These are phyloP conservation scores for Cyprinodon diabolis DNA, from an alignment of 2,797 vertebrate species.

Conservation along the genomic window DNA sequence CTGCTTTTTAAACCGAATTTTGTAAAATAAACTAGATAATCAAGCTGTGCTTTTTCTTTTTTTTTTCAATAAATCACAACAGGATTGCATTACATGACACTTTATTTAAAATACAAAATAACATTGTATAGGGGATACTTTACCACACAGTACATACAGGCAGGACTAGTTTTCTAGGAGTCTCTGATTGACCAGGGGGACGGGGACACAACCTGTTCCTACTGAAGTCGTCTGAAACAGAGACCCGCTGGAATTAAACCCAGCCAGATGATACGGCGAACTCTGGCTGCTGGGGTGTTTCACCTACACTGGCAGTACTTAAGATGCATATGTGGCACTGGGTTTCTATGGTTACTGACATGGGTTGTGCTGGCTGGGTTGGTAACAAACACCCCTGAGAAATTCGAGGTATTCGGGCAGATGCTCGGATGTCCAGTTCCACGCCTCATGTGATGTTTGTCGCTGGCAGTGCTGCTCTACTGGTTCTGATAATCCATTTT, in stretches of 20 bases:
- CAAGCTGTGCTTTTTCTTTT: not conserved
- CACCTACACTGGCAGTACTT: slow-evolving; percentile 73
- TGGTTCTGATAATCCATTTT: slow-evolving; percentile 50
- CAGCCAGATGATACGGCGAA: slow-evolving; percentile 44
- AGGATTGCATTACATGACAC: slow-evolving; percentile 73
- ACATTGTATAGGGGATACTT: slow-evolving; percentile 79
- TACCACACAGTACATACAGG: slow-evolving; percentile 80
- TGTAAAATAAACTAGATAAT: slow-evolving; percentile 21
- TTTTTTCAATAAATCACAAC: slow-evolving; percentile 50
- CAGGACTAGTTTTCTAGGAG: slow-evolving; percentile 74
- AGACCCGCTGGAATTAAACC: too few species aligned
- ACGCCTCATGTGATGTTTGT: slow-evolving; percentile 49
- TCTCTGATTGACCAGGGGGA: slow-evolving; percentile 60
- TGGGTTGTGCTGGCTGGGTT: slow-evolving; percentile 80
- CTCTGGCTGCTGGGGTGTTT: slow-evolving; percentile 54
- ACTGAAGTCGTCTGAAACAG: slow-evolving; percentile 49
- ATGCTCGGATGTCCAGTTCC: slow-evolving; percentile 60
- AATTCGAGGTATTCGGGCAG: slow-evolving; percentile 73
- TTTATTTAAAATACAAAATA: slow-evolving; percentile 89
- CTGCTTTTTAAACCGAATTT: slow-evolving; percentile 13
- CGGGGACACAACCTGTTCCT: slow-evolving; percentile 64
- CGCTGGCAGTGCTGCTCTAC: slow-evolving; percentile 68
- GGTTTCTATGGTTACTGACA: slow-evolving; percentile 58
- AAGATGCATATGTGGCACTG: slow-evolving; percentile 73
- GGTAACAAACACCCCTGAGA: slow-evolving; percentile 79